phyloP scores from a whole-genome alignment of 1,140 invertebrate genomes.

The Lepidostoma basale region DNA sequence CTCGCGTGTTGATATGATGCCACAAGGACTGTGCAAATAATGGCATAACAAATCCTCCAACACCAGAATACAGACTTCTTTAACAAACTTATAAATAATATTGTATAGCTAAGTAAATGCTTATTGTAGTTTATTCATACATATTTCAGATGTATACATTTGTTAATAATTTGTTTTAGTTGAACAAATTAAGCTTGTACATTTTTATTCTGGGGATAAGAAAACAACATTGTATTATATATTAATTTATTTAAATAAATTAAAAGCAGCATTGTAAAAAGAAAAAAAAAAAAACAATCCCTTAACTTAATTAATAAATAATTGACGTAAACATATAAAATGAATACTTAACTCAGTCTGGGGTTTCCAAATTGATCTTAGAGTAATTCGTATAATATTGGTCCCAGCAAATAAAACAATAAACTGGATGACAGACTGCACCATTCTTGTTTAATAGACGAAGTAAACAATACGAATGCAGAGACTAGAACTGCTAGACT shows the following conservation, averaged over 20 bases:
- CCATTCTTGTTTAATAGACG: constrained; percentile 12
- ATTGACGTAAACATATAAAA: constrained; percentile 15
- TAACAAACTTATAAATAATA: too few relatives aligned
- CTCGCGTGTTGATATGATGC: too few relatives aligned
- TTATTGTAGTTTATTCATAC: too few relatives aligned
- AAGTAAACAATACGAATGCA: constrained; percentile 17
- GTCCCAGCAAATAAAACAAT: constrained; percentile 38
- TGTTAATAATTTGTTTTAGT: too few relatives aligned
- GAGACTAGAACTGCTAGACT: constrained; percentile 27
- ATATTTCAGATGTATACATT: too few relatives aligned
- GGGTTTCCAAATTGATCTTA: constrained; percentile 19
- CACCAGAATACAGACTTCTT: too few relatives aligned
- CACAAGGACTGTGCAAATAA: too few relatives aligned
- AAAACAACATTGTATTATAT: too few relatives aligned
- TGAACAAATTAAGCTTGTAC: too few relatives aligned
- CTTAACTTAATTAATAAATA: constrained; percentile 37
- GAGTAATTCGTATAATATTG: constrained; percentile 20
- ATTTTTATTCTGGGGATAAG: too few relatives aligned
- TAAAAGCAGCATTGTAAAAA: constrained; percentile 31
- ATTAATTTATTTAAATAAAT: constrained; percentile 44
- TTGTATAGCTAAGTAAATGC: too few relatives aligned
- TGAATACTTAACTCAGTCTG: constrained; percentile 10
- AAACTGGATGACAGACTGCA: constrained; percentile 16
- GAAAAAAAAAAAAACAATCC: neutral
- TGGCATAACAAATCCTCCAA: too few relatives aligned